Conservation (phyloP, 2,888 invertebrate species). For the Thereva unica region DNA sequence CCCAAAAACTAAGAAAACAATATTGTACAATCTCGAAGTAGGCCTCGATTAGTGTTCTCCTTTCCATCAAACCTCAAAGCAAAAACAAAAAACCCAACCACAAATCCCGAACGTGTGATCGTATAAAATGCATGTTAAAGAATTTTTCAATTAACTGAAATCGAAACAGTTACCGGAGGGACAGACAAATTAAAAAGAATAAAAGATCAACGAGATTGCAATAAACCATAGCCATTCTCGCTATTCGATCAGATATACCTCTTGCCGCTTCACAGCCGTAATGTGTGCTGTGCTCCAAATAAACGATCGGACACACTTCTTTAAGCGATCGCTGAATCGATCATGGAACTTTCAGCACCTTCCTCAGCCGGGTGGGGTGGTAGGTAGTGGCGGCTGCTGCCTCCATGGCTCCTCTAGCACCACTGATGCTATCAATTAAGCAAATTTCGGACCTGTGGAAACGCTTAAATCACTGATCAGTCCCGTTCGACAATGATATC, state of each 20-base stretch:
- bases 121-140: not conserved
- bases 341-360: constrained; percentile 4
- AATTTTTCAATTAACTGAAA: constrained; percentile 32
- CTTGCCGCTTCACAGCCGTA: not conserved
- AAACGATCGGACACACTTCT: constrained; percentile 20
- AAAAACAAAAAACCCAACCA: not conserved
- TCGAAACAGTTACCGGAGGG: constrained; percentile 27
- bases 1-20: no score
- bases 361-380: not conserved
- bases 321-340: not conserved
- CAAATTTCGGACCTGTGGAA: constrained; percentile 18
- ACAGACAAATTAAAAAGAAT: constrained; percentile 23
- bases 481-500: constrained; percentile 17
- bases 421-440: constrained; percentile 24
- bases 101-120: not conserved
- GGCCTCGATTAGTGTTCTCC: no score
- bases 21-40: no score
- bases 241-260: constrained; percentile 24
- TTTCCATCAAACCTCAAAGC: not conserved
- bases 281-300: constrained; percentile 8
- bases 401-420: not conserved
- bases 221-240: constrained; percentile 31
- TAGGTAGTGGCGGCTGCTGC: constrained; percentile 3
- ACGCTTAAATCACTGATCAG: constrained; percentile 1
- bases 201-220: constrained; percentile 17